Conservation (phyloP, 2,888 invertebrate genomes). For the Watsonalla cultraria region DNA sequence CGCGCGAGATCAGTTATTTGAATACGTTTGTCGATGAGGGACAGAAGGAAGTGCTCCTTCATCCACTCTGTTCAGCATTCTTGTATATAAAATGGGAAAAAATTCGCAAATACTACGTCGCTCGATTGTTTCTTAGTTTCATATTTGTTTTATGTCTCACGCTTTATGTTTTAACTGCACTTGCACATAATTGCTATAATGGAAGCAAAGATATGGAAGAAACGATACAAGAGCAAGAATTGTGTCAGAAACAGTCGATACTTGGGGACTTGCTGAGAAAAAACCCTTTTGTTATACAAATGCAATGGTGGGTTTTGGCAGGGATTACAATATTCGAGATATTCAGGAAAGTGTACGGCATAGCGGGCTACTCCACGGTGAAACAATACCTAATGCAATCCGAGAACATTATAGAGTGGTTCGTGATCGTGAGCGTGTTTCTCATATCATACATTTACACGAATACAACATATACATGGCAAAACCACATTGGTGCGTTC, state of each 20-base stretch:
- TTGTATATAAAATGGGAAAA: conserved; percentile 94
- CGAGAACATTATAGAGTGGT: conserved; percentile 93
- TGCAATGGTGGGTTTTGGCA: conserved; percentile 90
- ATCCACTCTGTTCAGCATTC: conserved; percentile 93
- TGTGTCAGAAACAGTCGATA: conserved; percentile 88
- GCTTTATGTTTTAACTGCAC: conserved; percentile 87
- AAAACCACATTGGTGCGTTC: conserved; percentile 92
- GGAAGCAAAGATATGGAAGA: conserved; percentile 87
- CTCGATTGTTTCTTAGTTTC: conserved; percentile 86
- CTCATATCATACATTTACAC: conserved; percentile 90
- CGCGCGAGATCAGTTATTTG: conserved; percentile 90
- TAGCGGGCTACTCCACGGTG: conserved; percentile 89
- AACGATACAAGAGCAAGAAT: conserved; percentile 83
- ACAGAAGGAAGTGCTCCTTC: conserved; percentile 90
- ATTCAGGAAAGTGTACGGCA: conserved; percentile 88
- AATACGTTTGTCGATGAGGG: conserved; percentile 94
- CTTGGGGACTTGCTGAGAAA: conserved; percentile 86
- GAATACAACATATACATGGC: conserved; percentile 86
- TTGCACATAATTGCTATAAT: conserved; percentile 92
- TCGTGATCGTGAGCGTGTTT: conserved; percentile 90
- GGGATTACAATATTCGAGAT: conserved; percentile 89
- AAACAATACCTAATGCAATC: conserved; percentile 89
- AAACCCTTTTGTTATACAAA: conserved; percentile 87
- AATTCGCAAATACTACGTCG: conserved; percentile 92
- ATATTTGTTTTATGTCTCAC: conserved; percentile 90